These are phyloP conservation scores for Anoura caudifer DNA, from an alignment of 2,113 vertebrate genomes.

Conservation along the genomic window DNA sequence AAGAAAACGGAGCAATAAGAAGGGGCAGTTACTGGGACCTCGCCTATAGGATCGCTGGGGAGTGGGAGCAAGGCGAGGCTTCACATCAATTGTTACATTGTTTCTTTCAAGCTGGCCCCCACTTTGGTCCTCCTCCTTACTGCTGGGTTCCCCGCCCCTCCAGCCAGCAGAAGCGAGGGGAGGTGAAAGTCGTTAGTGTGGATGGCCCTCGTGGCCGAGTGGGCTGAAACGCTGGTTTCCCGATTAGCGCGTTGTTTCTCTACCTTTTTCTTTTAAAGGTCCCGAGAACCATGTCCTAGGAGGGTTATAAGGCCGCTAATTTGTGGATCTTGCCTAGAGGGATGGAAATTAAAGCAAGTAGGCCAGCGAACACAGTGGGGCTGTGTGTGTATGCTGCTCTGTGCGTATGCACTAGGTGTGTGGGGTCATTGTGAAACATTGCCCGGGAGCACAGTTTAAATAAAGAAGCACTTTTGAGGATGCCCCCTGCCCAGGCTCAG, in stretches of 20 bases:
- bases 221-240: constrained; percentile 42
- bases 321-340: constrained; percentile 42
- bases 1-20: constrained; percentile 59
- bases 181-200: constrained; percentile 57
- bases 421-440: constrained; percentile 56
- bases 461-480: constrained; percentile 65
- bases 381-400: constrained; percentile 46
- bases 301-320: constrained; percentile 42
- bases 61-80: constrained; percentile 56
- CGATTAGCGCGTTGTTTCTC: constrained; percentile 12
- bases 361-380: constrained; percentile 17
- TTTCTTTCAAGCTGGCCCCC: constrained; percentile 67
- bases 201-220: constrained; percentile 46
- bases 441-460: constrained; percentile 43
- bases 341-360: constrained; percentile 50
- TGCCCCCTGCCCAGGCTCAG: constrained; percentile 5
- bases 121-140: constrained; percentile 57
- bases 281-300: background rate
- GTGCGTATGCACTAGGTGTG: constrained; percentile 41
- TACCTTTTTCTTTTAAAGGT: constrained; percentile 43
- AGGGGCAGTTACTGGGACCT: constrained; percentile 23
- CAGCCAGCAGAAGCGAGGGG: constrained; percentile 7
- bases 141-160: constrained; percentile 45
- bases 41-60: constrained; percentile 66
- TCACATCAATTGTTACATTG: constrained; percentile 76